Evolutionary conservation across 1,140 invertebrate genomes (phyloP).

Genomic region (Neodiprion pinetum): DNA sequence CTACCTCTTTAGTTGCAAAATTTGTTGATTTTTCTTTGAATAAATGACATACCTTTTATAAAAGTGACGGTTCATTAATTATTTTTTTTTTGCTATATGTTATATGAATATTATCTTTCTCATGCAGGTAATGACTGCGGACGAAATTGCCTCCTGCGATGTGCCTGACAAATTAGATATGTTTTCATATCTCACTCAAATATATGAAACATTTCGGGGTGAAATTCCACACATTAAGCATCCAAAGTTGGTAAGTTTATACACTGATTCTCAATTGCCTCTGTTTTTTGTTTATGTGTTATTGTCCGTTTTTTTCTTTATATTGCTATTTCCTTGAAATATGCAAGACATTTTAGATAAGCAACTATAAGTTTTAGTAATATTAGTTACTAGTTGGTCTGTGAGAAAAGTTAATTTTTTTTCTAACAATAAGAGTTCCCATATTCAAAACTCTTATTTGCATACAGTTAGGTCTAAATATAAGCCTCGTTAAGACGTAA

Average conservation of each 20-base stretch:
- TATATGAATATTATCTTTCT: constrained; percentile 27
- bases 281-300: too few species aligned
- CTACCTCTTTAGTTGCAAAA: not conserved
- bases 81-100: constrained; percentile 21
- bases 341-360: too few species aligned
- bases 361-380: too few species aligned
- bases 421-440: too few species aligned
- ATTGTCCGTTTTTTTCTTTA: too few species aligned
- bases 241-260: constrained; percentile 71
- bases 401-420: too few species aligned
- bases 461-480: too few species aligned
- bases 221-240: constrained; percentile 84
- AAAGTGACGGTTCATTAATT: not conserved
- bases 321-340: too few species aligned
- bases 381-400: too few species aligned
- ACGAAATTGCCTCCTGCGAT: constrained; percentile 77
- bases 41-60: constrained; percentile 10
- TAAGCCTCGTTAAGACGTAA: too few species aligned
- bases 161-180: constrained; percentile 78
- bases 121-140: constrained; percentile 75
- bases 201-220: constrained; percentile 83
- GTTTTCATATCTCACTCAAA: constrained; percentile 86
- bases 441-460: too few species aligned
- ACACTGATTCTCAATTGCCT: too few species aligned
- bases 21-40: constrained; percentile 15